Percentiles rank a stretch among this genome's conserved stretches.
Evolutionary conservation across 2,113 vertebrate genomes (phyloP).

Genomic region (Orientallactaga bullata): DNA sequence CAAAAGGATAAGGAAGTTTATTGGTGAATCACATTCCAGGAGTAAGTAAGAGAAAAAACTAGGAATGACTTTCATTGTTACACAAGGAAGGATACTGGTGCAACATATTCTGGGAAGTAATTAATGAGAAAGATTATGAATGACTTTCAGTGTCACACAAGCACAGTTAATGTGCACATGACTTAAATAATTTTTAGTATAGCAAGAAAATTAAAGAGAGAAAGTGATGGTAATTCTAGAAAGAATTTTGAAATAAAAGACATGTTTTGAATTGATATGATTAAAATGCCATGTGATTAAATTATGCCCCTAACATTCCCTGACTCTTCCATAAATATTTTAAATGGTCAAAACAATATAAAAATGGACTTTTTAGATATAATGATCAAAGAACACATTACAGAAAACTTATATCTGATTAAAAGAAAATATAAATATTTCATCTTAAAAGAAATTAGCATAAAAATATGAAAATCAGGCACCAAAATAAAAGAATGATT

Average conservation of each 20-base stretch:
- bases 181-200: not conserved
- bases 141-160: too few relatives aligned
- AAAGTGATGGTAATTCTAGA: not conserved
- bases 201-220: not conserved
- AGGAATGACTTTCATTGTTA: not conserved
- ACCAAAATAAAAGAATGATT: too few relatives aligned
- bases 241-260: slow-evolving; percentile 36
- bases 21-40: not conserved
- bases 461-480: too few relatives aligned
- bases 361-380: too few relatives aligned
- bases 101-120: too few relatives aligned
- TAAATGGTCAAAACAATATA: not conserved
- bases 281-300: not conserved
- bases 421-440: too few relatives aligned
- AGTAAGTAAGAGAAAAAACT: not conserved
- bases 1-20: not conserved
- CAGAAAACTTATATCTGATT: too few relatives aligned
- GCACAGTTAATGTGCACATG: not conserved
- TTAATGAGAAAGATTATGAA: too few relatives aligned
- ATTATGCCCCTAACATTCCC: not conserved
- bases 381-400: too few relatives aligned
- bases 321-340: not conserved
- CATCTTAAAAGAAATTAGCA: too few relatives aligned
- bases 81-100: not conserved
- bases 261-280: slow-evolving; percentile 18